Evolutionary conservation across 1,140 invertebrate species (phyloP), one percentile per base, ranked within the genome.

Genomic region (Aphaenogaster ashmeadi): DNA sequence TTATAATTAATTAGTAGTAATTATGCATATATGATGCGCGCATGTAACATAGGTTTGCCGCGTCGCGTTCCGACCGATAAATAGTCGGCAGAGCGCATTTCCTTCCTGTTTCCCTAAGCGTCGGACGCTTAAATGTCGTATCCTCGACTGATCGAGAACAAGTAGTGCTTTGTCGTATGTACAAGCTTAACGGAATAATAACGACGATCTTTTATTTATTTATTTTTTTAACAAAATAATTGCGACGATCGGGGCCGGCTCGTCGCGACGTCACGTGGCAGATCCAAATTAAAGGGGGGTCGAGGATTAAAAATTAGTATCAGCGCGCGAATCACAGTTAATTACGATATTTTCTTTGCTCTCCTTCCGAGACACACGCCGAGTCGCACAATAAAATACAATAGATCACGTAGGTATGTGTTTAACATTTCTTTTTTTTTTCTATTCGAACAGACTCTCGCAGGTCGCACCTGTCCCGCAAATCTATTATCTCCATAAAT

Each of bases 11-110:
- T 64, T 47, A 66, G 21, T 18, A 79, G 18, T 58, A 79, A 66
- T 66, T n/a, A 47, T 64, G 21, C 21, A 66, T 50, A 66, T 50
- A 66, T 75, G 52, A 74, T 56, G 36, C 41, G 62, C 50, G 81
- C 74, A 67, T 67, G 52, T 50, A 89, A 87, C 74, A 79, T 50
- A 86, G 60, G 52, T 72, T 66, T 58, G 21, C 62, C 11, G 88
- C 66, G 38, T 52, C 71, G n/a, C 56, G 13, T 84, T 33, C 33
- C n/a, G 27, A 75, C 18, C 36, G 18, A 84, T 84, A 56, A 33
- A 54, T 56, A 75, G 18, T 60, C 9, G n/a, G n/a, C 58, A 8
- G 7, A 64, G 58, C 41, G 33, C 27, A 27, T 79, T 54, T 62
- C 33, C 11, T 44, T 18, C 62, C 7, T 27, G 6, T 21, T 38